These are phyloP conservation scores for Danaus plexippus DNA, from an alignment of 1,140 invertebrate genomes.

Conservation along the genomic window DNA sequence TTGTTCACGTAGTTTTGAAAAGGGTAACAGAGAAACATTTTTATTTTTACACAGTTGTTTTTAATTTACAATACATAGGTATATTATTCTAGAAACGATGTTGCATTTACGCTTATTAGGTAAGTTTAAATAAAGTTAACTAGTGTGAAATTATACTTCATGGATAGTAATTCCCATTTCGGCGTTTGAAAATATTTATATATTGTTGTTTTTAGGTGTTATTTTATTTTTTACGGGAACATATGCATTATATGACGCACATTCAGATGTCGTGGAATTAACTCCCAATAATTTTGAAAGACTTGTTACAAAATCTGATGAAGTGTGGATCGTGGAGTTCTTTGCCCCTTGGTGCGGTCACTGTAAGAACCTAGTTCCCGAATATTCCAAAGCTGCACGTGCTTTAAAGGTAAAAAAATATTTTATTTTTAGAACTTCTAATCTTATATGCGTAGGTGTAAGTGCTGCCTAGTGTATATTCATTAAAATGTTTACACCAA, in stretches of 20 bases:
- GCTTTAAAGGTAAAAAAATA: slow-evolving; percentile 81
- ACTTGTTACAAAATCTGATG: slow-evolving; percentile 87
- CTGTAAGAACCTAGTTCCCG: slow-evolving; percentile 86
- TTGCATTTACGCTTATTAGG: slow-evolving; percentile 43
- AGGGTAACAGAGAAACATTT: slow-evolving; percentile 7
- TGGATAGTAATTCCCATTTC: slow-evolving; percentile 22
- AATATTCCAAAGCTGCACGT: slow-evolving; percentile 90
- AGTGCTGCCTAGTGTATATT: too few species aligned
- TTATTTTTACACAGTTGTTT: too few species aligned
- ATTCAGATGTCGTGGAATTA: slow-evolving; percentile 91
- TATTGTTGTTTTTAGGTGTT: slow-evolving; percentile 47
- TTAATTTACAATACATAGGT: too few species aligned
- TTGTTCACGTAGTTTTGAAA: slow-evolving; percentile 21
- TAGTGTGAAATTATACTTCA: slow-evolving; percentile 33
- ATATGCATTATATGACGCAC: slow-evolving; percentile 82
- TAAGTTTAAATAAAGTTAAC: slow-evolving; percentile 52
- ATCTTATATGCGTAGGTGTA: too few species aligned
- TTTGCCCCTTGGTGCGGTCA: slow-evolving; percentile 96
- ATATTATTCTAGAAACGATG: slow-evolving; percentile 33
- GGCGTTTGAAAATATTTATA: slow-evolving; percentile 33
- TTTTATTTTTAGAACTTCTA: slow-evolving; percentile 6
- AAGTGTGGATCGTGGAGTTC: slow-evolving; percentile 95
- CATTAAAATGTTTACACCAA: neutral
- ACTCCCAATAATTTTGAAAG: slow-evolving; percentile 93
- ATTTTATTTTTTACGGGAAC: slow-evolving; percentile 57